These are phyloP conservation scores for Progne subis DNA, from an alignment of 2,113 vertebrate genomes.

Conservation along the genomic window DNA sequence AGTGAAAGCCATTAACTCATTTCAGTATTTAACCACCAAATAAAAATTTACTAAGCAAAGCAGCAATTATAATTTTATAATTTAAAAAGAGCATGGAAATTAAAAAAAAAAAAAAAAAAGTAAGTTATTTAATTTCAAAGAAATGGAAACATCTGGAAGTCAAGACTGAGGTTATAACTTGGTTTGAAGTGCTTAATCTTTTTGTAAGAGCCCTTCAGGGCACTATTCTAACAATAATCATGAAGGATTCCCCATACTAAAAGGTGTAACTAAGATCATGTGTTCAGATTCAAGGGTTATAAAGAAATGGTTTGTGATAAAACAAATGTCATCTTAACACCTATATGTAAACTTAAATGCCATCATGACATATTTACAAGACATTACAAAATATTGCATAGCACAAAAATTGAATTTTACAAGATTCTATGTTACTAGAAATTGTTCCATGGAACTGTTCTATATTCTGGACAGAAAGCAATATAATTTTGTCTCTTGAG, in stretches of 20 bases:
- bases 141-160: neutral
- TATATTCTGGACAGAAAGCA: neutral
- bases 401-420: neutral
- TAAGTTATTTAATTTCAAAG: neutral
- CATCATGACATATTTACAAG: neutral
- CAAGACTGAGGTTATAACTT: neutral
- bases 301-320: neutral
- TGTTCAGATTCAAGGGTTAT: neutral
- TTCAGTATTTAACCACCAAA: conserved; percentile 12
- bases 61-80: neutral
- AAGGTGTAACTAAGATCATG: neutral
- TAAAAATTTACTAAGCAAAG: neutral
- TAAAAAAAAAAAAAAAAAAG: neutral
- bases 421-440: neutral
- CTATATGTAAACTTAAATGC: neutral
- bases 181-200: neutral
- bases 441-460: neutral
- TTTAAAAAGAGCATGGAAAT: neutral
- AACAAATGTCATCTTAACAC: neutral
- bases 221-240: neutral
- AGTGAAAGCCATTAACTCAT: neutral
- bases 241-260: neutral
- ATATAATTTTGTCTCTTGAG: neutral
- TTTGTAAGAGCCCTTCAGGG: neutral
- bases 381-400: neutral